A percentile compares a stretch with the other conserved stretches of the same genome.
Conservation (phyloP, 2,888 invertebrate species). For the Leucania comma region DNA sequence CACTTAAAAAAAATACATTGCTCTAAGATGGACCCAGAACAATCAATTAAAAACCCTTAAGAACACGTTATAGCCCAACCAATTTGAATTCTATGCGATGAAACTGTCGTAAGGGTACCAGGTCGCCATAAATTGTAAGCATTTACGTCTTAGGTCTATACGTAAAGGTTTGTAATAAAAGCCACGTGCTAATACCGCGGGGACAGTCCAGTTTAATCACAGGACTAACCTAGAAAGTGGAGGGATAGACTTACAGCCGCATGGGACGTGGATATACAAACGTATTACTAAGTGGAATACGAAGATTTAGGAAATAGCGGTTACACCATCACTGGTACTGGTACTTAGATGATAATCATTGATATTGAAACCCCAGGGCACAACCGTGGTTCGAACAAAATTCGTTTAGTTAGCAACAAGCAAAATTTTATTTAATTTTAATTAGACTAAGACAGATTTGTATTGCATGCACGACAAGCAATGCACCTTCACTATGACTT, state of each 20-base stretch:
- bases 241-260: conserved; percentile 11
- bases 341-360: no score
- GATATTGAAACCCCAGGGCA: no score
- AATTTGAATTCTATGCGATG: not conserved
- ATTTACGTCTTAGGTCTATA: not conserved
- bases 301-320: not conserved
- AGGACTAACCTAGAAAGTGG: conserved; percentile 2
- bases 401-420: not conserved
- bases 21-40: no score
- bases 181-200: conserved; percentile 17
- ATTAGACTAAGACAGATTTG: no score
- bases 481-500: no score
- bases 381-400: not conserved
- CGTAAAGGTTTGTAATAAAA: conserved; percentile 22
- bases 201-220: conserved; percentile 9
- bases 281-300: not conserved
- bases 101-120: conserved; percentile 1
- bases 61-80: not conserved
- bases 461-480: no score
- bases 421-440: no score
- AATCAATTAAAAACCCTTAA: not conserved
- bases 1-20: not conserved
- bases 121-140: conserved; percentile 13
- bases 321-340: not conserved
- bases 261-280: not conserved